Percentiles rank a stretch among this genome's conserved stretches.
These are phyloP conservation scores for Zootermopsis nevadensis DNA, from an alignment of 2,888 invertebrate species.

Conservation along the genomic window DNA sequence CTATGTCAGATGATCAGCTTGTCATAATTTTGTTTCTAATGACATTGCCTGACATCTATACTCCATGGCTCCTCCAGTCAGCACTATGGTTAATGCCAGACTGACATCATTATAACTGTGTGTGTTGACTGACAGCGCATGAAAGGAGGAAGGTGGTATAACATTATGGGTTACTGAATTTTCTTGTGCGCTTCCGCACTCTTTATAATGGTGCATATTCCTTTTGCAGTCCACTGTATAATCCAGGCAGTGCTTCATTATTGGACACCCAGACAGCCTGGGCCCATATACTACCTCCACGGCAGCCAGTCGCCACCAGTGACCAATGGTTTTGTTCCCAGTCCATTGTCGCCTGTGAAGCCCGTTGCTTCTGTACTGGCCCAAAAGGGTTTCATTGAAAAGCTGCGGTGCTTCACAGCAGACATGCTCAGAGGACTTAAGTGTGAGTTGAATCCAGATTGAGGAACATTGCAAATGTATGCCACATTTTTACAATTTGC, in stretches of 20 bases:
- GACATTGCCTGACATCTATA: too few species aligned
- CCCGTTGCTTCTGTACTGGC: not conserved
- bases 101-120: too few species aligned
- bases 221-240: not conserved
- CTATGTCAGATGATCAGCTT: too few species aligned
- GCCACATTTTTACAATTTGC: too few species aligned
- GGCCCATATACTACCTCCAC: not conserved
- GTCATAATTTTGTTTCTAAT: too few species aligned
- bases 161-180: too few species aligned
- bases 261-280: not conserved
- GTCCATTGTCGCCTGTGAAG: not conserved
- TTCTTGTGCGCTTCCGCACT: too few species aligned
- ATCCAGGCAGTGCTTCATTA: not conserved
- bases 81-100: too few species aligned
- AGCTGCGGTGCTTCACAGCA: not conserved
- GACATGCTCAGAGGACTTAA: not conserved
- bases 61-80: too few species aligned
- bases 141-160: too few species aligned
- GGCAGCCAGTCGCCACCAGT: not conserved
- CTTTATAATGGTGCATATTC: not conserved
- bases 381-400: not conserved
- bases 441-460: not conserved
- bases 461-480: too few species aligned
- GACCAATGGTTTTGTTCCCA: constrained; percentile 22
- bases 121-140: too few species aligned